Evolutionary conservation across 53 echinoderm and acorn worm species (phyloP), one percentile per base, ranked within the genome.

Genomic region (Actinopyga echinites): DNA sequence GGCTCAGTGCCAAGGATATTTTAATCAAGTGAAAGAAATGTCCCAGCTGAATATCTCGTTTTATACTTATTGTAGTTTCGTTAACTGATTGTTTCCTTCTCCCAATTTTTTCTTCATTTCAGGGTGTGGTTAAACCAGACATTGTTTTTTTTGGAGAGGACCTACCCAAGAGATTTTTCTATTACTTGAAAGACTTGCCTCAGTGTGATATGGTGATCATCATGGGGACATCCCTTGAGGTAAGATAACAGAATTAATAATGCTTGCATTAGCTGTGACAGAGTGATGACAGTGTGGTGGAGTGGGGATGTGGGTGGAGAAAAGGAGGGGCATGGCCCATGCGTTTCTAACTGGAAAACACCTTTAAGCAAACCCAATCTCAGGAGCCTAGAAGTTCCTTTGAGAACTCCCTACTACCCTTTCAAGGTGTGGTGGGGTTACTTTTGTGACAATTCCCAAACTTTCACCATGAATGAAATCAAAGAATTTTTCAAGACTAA

Each of bases 171-270:
- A 90, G 94, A 29, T 94, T 99, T 65, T 99, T 93, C 69, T 94
- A 94, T 56, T 94, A 94, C 53, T 65, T 94, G 66, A 94, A 99
- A 37, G 99, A 94, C 80, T 92, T 99, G 49, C 94, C 99, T 24
- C 92, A 91, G 65, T 94, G 94, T 89, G 99, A 99, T 88, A 84
- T 99, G 56, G 86, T 99, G 12, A 99, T 99, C 64, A 85, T 99
- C 64, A 97, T 99, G 99, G 99, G 99, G 6, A 99, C 99, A 54
- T 99, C 99, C 26, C 75, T 99, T 37, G 95, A 99, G 91, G 99
- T 99, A 84, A 90, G 83, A 29, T 36, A 29, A 64, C 11, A 19
- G 1, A 79, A 0, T 0, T 17, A 6, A 49, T 2, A 49, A 15
- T 3, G 17, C 8, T n/a, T n/a, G n/a, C n/a, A n/a, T 28, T 28